phyloP scores from a whole-genome alignment of 2,113 vertebrate genomes.

The Meles meles region DNA sequence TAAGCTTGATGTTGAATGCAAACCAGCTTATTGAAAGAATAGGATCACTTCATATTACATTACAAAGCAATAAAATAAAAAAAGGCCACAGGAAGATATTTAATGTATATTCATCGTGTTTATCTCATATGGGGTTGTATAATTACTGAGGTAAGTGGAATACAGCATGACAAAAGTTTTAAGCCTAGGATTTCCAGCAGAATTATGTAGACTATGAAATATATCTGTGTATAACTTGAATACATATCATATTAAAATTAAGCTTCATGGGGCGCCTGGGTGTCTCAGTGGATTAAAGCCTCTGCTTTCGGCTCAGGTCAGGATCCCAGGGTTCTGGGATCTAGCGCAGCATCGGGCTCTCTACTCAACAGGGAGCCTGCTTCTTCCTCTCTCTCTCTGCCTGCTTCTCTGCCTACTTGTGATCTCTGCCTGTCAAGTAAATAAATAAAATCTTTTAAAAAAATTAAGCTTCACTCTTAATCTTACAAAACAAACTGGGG shows the following conservation, averaged over 20 bases:
- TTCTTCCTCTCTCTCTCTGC: no score
- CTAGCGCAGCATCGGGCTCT: no score
- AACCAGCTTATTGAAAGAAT: slow-evolving; percentile 72
- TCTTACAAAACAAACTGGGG: no score
- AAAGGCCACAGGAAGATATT: slow-evolving; percentile 55
- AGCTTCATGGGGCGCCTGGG: no score
- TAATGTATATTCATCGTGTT: slow-evolving; percentile 50
- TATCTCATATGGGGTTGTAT: slow-evolving; percentile 23
- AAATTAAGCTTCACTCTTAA: no score
- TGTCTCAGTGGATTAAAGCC: no score
- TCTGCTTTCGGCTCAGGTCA: no score
- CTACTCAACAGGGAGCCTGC: no score
- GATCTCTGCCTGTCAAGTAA: no score
- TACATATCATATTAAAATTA: neutral
- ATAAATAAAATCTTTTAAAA: no score
- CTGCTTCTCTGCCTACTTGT: no score
- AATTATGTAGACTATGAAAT: slow-evolving; percentile 35
- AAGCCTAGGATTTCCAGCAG: slow-evolving; percentile 22
- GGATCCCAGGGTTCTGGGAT: no score
- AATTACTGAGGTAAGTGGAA: slow-evolving; percentile 20
- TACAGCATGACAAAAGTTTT: slow-evolving; percentile 26
- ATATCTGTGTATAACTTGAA: neutral
- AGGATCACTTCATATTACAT: slow-evolving; percentile 74
- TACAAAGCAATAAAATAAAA: slow-evolving; percentile 71
- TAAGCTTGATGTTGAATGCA: slow-evolving; percentile 70